Conservation (phyloP, 2,113 vertebrate genomes). For the Sturnira hondurensis region DNA sequence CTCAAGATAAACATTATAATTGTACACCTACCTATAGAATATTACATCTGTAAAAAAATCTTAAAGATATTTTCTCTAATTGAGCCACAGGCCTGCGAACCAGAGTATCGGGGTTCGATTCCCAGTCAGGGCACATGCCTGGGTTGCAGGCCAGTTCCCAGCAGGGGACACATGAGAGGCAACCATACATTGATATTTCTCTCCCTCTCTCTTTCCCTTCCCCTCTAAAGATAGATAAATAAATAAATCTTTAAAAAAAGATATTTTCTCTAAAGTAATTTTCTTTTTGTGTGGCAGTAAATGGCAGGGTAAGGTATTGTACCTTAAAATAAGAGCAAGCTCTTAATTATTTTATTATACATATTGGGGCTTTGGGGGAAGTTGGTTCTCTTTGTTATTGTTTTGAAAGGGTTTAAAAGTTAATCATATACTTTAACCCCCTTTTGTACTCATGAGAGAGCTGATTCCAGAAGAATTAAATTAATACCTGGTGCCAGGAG, state of each 20-base stretch:
- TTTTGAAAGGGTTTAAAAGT: constrained; percentile 3
- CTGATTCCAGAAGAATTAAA: neutral
- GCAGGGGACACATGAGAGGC: no score
- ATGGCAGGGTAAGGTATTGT: neutral
- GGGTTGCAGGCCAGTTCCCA: no score
- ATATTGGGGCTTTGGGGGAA: neutral
- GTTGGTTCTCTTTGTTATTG: neutral
- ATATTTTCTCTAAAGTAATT: neutral
- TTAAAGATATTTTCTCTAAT: neutral
- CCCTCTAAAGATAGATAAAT: no score
- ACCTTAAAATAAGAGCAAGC: neutral
- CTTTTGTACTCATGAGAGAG: neutral
- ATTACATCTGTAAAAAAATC: neutral
- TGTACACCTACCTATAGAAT: neutral
- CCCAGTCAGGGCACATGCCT: no score
- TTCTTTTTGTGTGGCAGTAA: neutral
- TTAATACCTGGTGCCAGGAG: neutral
- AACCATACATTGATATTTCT: no score
- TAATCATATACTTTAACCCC: neutral
- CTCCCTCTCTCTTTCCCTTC: no score
- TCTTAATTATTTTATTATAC: neutral
- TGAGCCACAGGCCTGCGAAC: no score
- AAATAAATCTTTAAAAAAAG: no score
- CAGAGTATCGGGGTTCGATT: no score
- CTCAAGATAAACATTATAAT: constrained; percentile 1